Conservation (phyloP, 1,140 invertebrate genomes). For the Eriocheir sinensis region DNA sequence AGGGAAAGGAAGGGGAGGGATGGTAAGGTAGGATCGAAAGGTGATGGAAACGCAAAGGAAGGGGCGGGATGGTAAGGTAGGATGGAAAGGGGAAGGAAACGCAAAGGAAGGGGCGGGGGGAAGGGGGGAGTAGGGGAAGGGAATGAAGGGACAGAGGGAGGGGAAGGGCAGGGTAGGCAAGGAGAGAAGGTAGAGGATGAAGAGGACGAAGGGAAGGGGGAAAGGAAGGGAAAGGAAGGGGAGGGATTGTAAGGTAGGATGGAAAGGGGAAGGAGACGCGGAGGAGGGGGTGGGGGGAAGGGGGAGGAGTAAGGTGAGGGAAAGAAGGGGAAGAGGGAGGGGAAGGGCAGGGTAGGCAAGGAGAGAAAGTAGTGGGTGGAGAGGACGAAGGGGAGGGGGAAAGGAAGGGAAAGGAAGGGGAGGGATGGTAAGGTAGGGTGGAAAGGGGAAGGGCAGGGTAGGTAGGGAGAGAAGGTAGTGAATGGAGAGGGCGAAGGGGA, state of each 20-base stretch:
- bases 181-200: no score
- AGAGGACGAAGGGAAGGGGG: not conserved
- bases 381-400: not conserved
- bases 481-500: not conserved
- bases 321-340: not conserved
- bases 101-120: not conserved
- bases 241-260: not conserved
- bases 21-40: not conserved
- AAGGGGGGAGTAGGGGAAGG: not conserved
- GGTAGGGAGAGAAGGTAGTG: not conserved
- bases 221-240: not conserved
- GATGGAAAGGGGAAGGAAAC: not conserved
- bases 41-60: not conserved
- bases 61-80: not conserved
- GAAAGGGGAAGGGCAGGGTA: not conserved
- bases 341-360: not conserved
- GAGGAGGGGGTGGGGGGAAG: not conserved
- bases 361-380: not conserved
- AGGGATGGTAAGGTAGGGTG: not conserved
- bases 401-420: not conserved
- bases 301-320: not conserved
- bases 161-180: no score
- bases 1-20: not conserved
- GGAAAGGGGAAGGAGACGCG: not conserved
- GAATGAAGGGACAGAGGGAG: not conserved